Evolutionary conservation across 2,113 vertebrate species (phyloP), one percentile per base, ranked within the genome.

Genomic region (Recurvirostra avosetta): DNA sequence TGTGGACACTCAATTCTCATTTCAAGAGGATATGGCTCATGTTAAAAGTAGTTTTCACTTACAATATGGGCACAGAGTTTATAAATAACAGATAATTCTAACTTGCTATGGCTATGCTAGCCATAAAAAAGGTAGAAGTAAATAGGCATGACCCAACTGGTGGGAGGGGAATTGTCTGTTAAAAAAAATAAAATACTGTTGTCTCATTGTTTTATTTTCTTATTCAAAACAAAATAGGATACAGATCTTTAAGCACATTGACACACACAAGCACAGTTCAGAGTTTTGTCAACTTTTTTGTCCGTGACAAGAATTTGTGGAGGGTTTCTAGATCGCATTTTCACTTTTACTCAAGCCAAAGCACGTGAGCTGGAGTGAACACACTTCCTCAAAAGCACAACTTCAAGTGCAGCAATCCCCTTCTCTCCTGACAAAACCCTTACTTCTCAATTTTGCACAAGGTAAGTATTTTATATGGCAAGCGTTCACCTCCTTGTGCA

Each of bases 361-460:
- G 68, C 50, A 34, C 0, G 0, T 1, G 56, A 74, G 15, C 0
- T n/a, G 30, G 2, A 85, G 41, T 68, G 84, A 52, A 73, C 17
- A 18, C 22, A 45, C 84, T 63, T 88, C 73, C 85, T 90, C 78
- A 87, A 80, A 84, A 87, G 45, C 55, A 59, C 25, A 36, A 5
- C 52, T 6, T 27, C 26, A 58, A 80, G 30, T 0, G 3, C 72
- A 87, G 55, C 94, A 58, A 32, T 6, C 23, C 22, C 52, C 19
- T 71, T 55, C 52, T 18, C 41, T 81, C 56, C 65, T 50, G 38
- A 70, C 56, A 87, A 47, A 81, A n/a, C 76, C 80, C 68, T 66
- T 45, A 29, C 56, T 70, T 85, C 70, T 59, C 77, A 22, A 0
- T 86, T 83, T 53, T 25, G 9, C 50, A 71, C 1, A 3, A 68